These are phyloP conservation scores for Bos indicus DNA, from an alignment of 2,113 vertebrate genomes.

Conservation along the genomic window DNA sequence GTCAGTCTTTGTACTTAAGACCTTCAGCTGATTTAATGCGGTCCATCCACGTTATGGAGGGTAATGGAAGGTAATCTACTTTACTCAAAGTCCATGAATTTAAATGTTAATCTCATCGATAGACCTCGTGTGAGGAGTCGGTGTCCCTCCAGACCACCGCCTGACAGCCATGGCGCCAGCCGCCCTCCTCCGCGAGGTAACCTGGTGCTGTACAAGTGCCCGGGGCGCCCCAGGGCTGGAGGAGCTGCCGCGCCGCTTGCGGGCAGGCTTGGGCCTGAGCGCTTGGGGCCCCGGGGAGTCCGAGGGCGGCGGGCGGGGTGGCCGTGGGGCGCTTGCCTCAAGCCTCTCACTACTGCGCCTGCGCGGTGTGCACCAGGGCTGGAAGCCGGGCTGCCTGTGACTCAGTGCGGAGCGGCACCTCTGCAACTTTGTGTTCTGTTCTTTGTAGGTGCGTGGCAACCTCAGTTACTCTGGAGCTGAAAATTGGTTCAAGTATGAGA, in stretches of 20 bases:
- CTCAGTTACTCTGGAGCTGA: background rate
- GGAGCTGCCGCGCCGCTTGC: background rate
- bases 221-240: background rate
- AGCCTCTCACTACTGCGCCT: background rate
- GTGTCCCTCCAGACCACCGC: background rate
- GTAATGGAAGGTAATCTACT: background rate
- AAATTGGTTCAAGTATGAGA: background rate
- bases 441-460: background rate
- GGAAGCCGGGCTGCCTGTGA: background rate
- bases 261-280: background rate
- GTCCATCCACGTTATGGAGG: background rate
- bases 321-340: fast-evolving
- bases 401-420: fast-evolving
- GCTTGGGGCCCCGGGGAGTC: fast-evolving
- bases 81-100: background rate
- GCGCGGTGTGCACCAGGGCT: fast-evolving
- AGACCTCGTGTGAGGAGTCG: background rate
- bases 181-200: background rate
- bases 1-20: background rate
- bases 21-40: background rate
- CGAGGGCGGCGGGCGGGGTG: fast-evolving
- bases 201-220: background rate
- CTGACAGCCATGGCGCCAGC: background rate
- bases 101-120: background rate
- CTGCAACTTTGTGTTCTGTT: background rate